A percentile compares a stretch with the other conserved stretches of the same genome.
Conservation (phyloP, 2,888 invertebrate genomes). For the Oscheius onirici region DNA sequence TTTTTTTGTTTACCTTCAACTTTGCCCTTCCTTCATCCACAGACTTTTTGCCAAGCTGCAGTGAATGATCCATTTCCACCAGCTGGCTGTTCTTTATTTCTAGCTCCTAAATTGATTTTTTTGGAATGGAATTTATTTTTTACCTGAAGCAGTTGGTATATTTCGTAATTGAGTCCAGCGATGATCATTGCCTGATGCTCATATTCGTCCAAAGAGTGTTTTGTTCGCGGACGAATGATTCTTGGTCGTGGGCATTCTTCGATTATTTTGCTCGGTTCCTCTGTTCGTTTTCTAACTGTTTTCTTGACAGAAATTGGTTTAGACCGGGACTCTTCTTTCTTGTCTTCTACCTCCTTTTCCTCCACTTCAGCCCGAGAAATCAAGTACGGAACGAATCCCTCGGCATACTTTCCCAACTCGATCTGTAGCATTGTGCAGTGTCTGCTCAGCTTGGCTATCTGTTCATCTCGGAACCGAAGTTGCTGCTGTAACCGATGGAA, state of each 20-base stretch:
- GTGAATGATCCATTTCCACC: constrained; percentile 37
- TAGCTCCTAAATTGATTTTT: constrained; percentile 40
- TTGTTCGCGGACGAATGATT: not conserved
- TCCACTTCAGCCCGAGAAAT: constrained; percentile 11
- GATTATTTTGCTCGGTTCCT: not conserved
- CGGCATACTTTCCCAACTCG: constrained; percentile 45
- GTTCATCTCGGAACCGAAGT: constrained; percentile 65
- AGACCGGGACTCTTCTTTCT: not conserved
- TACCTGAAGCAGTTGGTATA: constrained; percentile 53
- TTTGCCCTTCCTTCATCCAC: constrained; percentile 42
- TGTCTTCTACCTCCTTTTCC: constrained; percentile 1
- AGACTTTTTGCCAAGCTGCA: constrained; percentile 36
- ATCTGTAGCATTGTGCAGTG: constrained; percentile 65
- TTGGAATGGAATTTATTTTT: not conserved
- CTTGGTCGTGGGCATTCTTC: not conserved
- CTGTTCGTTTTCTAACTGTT: not conserved
- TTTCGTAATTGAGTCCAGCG: constrained; percentile 57
- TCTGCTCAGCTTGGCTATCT: constrained; percentile 60
- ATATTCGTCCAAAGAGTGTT: constrained; percentile 35
- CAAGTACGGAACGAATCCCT: not conserved
- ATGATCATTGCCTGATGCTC: constrained; percentile 57
- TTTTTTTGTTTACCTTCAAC: constrained; percentile 36
- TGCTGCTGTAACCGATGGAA: constrained; percentile 57
- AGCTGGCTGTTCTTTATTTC: constrained; percentile 51
- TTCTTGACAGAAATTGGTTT: not conserved